Conservation (phyloP, 2,113 vertebrate species). For the Thamnaconus septentrionalis region DNA sequence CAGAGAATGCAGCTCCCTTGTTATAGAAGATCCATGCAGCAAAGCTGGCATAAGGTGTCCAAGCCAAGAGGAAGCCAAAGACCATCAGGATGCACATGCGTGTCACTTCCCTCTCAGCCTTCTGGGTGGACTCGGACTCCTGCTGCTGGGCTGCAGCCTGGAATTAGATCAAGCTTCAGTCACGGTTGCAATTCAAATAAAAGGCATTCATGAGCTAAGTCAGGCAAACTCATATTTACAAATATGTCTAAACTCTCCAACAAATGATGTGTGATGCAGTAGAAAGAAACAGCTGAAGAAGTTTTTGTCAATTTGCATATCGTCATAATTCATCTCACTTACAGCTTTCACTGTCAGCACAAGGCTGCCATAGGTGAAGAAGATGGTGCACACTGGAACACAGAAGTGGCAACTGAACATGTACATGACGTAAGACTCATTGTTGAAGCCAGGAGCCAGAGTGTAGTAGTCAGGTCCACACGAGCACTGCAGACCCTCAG, state of each 20-base stretch:
- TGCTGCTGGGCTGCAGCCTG: slow-evolving; percentile 77
- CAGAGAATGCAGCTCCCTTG: slow-evolving; percentile 74
- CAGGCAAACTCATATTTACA: too few relatives aligned
- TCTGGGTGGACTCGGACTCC: slow-evolving; percentile 80
- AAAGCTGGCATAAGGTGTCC: slow-evolving; percentile 76
- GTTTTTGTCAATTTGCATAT: too few relatives aligned
- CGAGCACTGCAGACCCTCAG: slow-evolving; percentile 79
- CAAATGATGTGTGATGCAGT: too few relatives aligned
- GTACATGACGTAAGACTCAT: slow-evolving; percentile 52
- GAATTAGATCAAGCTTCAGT: not conserved
- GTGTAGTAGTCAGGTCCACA: slow-evolving; percentile 80
- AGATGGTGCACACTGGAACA: slow-evolving; percentile 68
- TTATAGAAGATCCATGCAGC: slow-evolving; percentile 82
- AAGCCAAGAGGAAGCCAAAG: slow-evolving; percentile 77
- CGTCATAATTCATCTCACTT: not conserved
- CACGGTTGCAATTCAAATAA: too few relatives aligned
- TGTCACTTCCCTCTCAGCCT: slow-evolving; percentile 81
- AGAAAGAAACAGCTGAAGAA: too few relatives aligned
- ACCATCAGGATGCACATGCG: slow-evolving; percentile 83
- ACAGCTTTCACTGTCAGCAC: slow-evolving; percentile 79
- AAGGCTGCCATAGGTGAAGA: slow-evolving; percentile 79
- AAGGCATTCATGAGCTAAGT: too few relatives aligned
- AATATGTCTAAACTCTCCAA: too few relatives aligned
- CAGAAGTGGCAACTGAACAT: slow-evolving; percentile 66
- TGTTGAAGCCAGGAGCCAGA: slow-evolving; percentile 76